phyloP scores from a whole-genome alignment of 2,888 invertebrate genomes.

The Mesochorus sp. region DNA sequence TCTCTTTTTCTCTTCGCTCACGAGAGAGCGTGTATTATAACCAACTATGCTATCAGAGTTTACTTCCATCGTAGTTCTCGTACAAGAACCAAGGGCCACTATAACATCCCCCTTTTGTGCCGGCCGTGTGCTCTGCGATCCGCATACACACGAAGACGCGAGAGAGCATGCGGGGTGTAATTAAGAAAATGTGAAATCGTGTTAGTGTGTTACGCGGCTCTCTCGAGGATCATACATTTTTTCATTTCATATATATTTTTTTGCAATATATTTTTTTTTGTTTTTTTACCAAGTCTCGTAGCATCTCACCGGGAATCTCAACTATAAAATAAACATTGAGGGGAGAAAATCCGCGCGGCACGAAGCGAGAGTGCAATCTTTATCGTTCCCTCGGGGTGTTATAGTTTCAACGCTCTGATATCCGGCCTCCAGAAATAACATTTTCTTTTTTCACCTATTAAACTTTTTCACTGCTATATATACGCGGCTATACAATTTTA shows the following conservation, averaged over 20 bases:
- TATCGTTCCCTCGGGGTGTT: slow-evolving; percentile 6
- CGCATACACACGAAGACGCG: no score
- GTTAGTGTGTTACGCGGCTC: slow-evolving; percentile 69
- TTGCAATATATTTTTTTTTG: neutral
- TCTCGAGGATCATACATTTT: neutral
- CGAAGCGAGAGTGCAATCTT: slow-evolving; percentile 12
- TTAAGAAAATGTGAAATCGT: slow-evolving; percentile 67
- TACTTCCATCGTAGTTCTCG: slow-evolving; percentile 16
- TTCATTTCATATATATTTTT: neutral
- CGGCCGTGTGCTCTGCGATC: slow-evolving; percentile 5
- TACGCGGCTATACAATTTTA: no score
- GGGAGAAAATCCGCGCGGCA: slow-evolving; percentile 11
- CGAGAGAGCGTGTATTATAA: slow-evolving; percentile 30
- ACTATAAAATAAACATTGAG: slow-evolving; percentile 34
- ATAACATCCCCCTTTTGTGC: slow-evolving; percentile 46
- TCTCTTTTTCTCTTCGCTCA: slow-evolving; percentile 2
- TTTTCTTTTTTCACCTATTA: neutral
- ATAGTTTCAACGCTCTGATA: neutral
- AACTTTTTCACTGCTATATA: no score
- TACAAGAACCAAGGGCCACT: slow-evolving; percentile 39
- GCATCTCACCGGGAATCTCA: slow-evolving; percentile 6
- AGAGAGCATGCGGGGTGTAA: slow-evolving; percentile 28
- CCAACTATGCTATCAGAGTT: slow-evolving; percentile 24
- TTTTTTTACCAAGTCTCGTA: neutral
- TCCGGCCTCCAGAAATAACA: neutral